Percentiles rank a stretch among this genome's conserved stretches.
Evolutionary conservation across 2,888 invertebrate genomes (phyloP).

Genomic region (Xestoiulus laeticollis): DNA sequence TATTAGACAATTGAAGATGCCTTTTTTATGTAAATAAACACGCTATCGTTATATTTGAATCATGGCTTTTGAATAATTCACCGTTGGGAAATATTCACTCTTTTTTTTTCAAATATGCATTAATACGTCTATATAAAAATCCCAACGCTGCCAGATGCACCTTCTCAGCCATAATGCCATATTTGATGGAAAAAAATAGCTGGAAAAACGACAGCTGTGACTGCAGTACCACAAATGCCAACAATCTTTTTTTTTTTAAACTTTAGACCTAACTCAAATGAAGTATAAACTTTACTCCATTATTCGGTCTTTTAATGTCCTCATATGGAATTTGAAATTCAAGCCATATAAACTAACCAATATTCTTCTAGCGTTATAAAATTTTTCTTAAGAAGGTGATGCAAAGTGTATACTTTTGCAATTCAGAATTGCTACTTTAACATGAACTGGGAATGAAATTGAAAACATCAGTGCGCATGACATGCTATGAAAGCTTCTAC

Average conservation of each 20-base stretch:
- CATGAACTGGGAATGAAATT: background rate
- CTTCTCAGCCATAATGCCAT: background rate
- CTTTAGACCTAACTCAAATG: background rate
- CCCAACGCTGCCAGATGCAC: background rate
- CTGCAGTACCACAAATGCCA: background rate
- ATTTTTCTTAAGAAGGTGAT: background rate
- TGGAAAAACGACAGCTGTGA: background rate
- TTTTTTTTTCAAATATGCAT: background rate
- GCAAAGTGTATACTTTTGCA: background rate
- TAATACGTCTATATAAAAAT: background rate
- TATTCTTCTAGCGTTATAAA: background rate
- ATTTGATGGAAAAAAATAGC: background rate
- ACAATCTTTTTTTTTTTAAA: background rate
- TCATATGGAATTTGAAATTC: background rate
- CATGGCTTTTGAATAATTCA: constrained; percentile 30
- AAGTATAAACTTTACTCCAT: background rate
- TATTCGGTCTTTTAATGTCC: background rate
- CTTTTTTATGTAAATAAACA: background rate
- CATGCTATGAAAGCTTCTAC: background rate
- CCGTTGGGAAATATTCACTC: background rate
- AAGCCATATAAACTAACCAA: background rate
- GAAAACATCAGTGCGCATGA: background rate
- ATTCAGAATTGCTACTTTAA: background rate
- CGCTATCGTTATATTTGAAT: background rate
- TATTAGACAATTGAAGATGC: background rate